Evolutionary conservation across 2,797 vertebrate species (phyloP), one percentile per base, ranked within the genome.

Genomic region (Myotis myotis): DNA sequence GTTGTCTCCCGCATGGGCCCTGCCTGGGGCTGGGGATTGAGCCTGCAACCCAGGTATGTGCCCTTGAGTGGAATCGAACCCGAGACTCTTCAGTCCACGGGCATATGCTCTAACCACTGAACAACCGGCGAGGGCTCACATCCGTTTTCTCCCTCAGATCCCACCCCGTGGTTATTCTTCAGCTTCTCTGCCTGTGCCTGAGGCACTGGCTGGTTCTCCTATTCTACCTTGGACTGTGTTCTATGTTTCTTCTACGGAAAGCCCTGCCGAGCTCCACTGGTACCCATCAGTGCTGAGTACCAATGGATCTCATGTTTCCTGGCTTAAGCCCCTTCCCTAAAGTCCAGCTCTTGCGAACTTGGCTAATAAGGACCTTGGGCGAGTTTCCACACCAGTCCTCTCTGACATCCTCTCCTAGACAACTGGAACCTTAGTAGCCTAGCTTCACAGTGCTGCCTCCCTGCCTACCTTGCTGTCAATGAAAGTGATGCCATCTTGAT

Each of bases 401-500:
- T 89, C 76, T 60, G 62, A 87, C 9, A 30, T 25, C 20, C 19
- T 93, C 51, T 89, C 64, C 72, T 64, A 8, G 84, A 82, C 44
- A 81, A n/a, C 30, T 2, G 55, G 57, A 82, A 94, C 60, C 64
- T 79, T 8, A 79, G 66, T 5, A 17, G 30, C 25, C 38, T 51
- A 49, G 60, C 60, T 81, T 5, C n/a, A 7, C 5, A 38, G 62
- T 62, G 53, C 53, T 53, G 44, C 22, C 25, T 79, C 28, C 47
- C 16, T 33, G 38, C 94, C 78, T 83, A 99, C 99, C 99, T 99
- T 99, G 98, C 99, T 99, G 97, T 99, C 98, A 92, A 99, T 99
- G 98, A 99, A 99, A 93, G 99, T 99, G 98, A 99, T 98, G 94
- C 99, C 99, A n/a, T 99, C 99, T 88, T 99, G 98, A 97, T 99